Percentiles rank a stretch among this genome's conserved stretches.
Conservation (phyloP, 1,140 invertebrate genomes). For the Paramacrobiotus metropolitanus region DNA sequence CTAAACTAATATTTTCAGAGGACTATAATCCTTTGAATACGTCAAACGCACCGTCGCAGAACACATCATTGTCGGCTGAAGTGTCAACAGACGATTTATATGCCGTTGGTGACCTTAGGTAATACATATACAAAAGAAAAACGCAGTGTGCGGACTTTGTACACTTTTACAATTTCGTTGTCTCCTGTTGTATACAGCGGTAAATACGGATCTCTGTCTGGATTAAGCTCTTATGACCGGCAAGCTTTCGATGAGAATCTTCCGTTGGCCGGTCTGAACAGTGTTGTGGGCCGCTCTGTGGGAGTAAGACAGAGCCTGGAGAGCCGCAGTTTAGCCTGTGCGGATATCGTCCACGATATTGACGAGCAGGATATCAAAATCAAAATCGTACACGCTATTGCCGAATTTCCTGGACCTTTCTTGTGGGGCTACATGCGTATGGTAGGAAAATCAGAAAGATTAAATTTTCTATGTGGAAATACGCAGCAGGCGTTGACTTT, state of each 20-base stretch:
- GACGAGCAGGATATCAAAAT: background rate
- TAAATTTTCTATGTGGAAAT: too few relatives aligned
- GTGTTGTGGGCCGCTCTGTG: background rate
- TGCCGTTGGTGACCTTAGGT: too few relatives aligned
- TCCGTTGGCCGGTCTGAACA: background rate
- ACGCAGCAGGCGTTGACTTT: too few relatives aligned
- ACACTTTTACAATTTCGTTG: too few relatives aligned
- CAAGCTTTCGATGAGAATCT: background rate
- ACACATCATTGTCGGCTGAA: too few relatives aligned
- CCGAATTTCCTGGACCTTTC: conserved; percentile 1
- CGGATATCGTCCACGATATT: background rate
- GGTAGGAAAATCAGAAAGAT: background rate
- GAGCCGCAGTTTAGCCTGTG: background rate
- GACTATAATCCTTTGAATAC: too few relatives aligned
- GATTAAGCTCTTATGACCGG: background rate
- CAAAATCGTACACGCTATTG: background rate
- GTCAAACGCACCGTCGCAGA: too few relatives aligned
- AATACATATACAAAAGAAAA: too few relatives aligned
- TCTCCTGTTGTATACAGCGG: background rate
- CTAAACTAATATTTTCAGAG: too few relatives aligned
- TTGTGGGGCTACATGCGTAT: background rate
- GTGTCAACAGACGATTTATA: too few relatives aligned
- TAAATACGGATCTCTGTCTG: background rate
- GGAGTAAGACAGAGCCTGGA: background rate
- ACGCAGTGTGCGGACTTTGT: too few relatives aligned